Conservation (phyloP, 2,888 invertebrate genomes). For the Lasioglossum villosulum region DNA sequence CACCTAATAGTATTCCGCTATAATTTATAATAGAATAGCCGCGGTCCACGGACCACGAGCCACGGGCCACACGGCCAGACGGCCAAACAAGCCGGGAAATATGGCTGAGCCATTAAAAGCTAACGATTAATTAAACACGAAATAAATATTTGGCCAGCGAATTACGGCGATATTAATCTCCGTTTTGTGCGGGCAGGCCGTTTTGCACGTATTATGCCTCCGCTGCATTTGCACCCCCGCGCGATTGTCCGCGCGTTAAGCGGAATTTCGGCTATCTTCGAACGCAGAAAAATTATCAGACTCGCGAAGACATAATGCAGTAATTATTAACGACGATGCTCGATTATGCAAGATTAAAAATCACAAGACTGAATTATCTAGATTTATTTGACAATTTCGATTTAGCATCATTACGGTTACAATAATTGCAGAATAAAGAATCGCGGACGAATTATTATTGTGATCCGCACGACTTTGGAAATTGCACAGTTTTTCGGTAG, state of each 20-base stretch:
- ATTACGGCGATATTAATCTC: conserved; percentile 82
- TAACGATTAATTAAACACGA: conserved; percentile 82
- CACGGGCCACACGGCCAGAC: conserved; percentile 53
- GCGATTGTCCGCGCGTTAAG: background rate
- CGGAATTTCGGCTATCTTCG: background rate
- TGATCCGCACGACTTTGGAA: no score
- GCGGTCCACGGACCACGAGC: conserved; percentile 41
- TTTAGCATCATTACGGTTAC: no score
- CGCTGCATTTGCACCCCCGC: conserved; percentile 25
- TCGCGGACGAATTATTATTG: no score
- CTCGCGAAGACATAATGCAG: background rate
- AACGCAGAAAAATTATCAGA: background rate
- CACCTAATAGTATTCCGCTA: conserved; percentile 71
- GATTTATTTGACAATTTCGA: no score
- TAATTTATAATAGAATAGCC: conserved; percentile 76
- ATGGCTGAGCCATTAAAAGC: conserved; percentile 79
- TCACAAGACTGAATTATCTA: no score
- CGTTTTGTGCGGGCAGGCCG: conserved; percentile 74
- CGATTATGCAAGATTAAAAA: background rate
- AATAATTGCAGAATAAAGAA: no score
- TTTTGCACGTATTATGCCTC: conserved; percentile 54
- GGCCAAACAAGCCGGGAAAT: conserved; percentile 76
- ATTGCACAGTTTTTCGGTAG: background rate
- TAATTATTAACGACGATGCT: no score
- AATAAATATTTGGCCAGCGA: conserved; percentile 82